Evolutionary conservation across 1,140 invertebrate genomes (phyloP).

Genomic region (Atta cephalotes): DNA sequence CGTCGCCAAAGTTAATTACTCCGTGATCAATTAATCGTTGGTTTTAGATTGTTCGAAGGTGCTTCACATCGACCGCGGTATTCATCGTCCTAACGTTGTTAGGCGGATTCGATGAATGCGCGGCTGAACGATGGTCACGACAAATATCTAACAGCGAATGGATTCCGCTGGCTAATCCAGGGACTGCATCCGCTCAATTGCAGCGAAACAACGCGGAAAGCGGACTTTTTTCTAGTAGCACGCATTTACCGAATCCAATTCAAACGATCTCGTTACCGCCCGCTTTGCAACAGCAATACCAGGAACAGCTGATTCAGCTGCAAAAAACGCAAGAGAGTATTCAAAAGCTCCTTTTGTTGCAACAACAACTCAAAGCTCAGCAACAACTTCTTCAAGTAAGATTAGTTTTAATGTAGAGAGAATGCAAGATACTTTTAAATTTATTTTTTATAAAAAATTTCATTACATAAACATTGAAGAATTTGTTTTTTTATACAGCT

Average conservation of each 20-base stretch:
- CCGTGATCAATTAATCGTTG: slow-evolving; percentile 41
- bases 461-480: background rate
- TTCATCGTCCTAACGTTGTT: slow-evolving; percentile 69
- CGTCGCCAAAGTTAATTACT: slow-evolving; percentile 28
- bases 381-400: slow-evolving; percentile 82
- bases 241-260: slow-evolving; percentile 57
- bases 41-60: slow-evolving; percentile 78
- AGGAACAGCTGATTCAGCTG: slow-evolving; percentile 82
- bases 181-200: slow-evolving; percentile 68
- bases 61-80: slow-evolving; percentile 66
- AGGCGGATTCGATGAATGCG: slow-evolving; percentile 38
- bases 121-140: slow-evolving; percentile 83
- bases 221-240: background rate
- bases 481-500: background rate
- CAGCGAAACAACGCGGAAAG: slow-evolving; percentile 27
- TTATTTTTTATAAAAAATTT: background rate
- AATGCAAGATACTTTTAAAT: background rate
- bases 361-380: slow-evolving; percentile 82
- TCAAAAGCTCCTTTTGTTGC: slow-evolving; percentile 80
- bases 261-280: slow-evolving; percentile 78
- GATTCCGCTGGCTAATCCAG: slow-evolving; percentile 82
- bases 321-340: slow-evolving; percentile 85
- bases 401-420: background rate
- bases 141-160: slow-evolving; percentile 84
- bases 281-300: slow-evolving; percentile 82